Base-by-base conservation (phyloP, 2,888 invertebrate species). In the Chaetogeoica ovagalla region DNA sequence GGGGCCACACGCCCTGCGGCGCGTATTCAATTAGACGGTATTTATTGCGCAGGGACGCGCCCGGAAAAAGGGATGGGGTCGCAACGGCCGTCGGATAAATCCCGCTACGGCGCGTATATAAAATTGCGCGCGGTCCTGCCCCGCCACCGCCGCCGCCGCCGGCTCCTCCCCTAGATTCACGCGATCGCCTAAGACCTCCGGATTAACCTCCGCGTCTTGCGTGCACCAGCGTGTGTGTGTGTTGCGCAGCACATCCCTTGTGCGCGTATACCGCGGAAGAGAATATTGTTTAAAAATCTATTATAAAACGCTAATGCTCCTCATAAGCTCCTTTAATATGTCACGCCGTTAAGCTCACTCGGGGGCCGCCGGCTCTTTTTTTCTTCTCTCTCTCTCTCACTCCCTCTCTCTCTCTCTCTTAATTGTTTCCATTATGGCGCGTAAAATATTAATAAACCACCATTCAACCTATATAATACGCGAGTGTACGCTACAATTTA, bases 261-360 rank as follows among this genome's bases (percentile, higher is more conserved):
- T 9, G 8, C 63, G 19, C 37, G 63, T 19, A 21, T 59, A 37
- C 70, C 57, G 55, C 55, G 21, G 37, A 37, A 39, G 65, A 65
- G 74, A 77, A 39, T 69, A 70, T 77, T 77, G 77, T 77, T 77
- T 77, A 77, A 77, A 77, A 77, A 77, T 77, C 77, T 77, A 77
- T 77, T 77, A 77, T 70, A 55, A 52, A 37, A 77, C 77, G 60
- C 70, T 77, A 77, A 77, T 70, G 69, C 77, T 70, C 37, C 62
- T 30, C 30, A 30, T 70, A 77, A 77, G 77, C 77, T 77, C 62
- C 70, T 77, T 77, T 77, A 77, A 77, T 77, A 77, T 70, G 77
- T 77, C 70, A 55, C 77, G 62, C 30, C 30, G 30, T 30, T 77
- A 77, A 77, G 65, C 74, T 66, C 74, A 57, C 65, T 55, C 4